phyloP scores from a whole-genome alignment of 2,797 vertebrate genomes.

The Acrossocheilus wenchowensis region DNA sequence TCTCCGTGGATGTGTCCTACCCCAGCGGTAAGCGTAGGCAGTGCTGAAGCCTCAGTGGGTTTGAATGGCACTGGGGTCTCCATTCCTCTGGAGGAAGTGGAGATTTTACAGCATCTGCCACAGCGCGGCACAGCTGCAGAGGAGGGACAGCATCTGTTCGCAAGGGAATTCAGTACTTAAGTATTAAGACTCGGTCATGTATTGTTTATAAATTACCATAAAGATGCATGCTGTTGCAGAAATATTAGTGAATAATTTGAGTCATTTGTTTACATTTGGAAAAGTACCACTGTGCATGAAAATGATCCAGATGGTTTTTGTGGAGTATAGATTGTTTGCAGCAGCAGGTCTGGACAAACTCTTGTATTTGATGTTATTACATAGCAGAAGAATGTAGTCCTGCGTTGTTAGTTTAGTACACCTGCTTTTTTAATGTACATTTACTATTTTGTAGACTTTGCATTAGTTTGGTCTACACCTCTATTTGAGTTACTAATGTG shows the following conservation, averaged over 20 bases:
- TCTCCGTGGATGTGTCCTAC: conserved; percentile 21
- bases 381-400: neutral
- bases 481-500: neutral
- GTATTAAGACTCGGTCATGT: conserved; percentile 55
- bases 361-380: neutral
- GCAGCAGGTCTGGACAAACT: conserved; percentile 30
- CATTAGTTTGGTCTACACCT: neutral
- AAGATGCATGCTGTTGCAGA: conserved; percentile 55
- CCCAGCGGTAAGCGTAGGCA: conserved; percentile 35
- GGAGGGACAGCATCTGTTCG: conserved; percentile 63
- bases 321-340: conserved; percentile 32
- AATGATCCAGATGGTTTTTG: conserved; percentile 40
- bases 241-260: conserved; percentile 56
- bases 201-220: conserved; percentile 61
- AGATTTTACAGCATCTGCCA: conserved; percentile 55
- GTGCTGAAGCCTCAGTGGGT: conserved; percentile 49
- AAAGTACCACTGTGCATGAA: conserved; percentile 49
- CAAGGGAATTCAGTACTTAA: conserved; percentile 51
- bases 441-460: neutral
- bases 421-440: conserved; percentile 6
- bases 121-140: conserved; percentile 61
- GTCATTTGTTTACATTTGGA: conserved; percentile 61
- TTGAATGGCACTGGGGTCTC: conserved; percentile 43
- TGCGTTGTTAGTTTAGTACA: conserved; percentile 24
- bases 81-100: conserved; percentile 51